A percentile compares a stretch with the other conserved stretches of the same genome.
Conservation (phyloP, 2,888 invertebrate species). For the Ceraclea dissimilis region DNA sequence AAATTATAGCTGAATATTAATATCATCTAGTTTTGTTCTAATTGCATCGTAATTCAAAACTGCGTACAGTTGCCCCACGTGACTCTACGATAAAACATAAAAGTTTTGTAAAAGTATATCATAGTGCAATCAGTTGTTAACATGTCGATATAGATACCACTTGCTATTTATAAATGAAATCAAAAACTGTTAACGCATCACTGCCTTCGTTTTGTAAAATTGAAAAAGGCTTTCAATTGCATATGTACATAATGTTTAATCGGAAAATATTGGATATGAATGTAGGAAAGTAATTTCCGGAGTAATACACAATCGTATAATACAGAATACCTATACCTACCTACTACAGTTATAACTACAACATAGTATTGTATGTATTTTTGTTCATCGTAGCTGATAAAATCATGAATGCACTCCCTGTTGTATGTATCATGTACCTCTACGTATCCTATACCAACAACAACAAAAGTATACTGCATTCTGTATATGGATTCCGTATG, state of each 20-base stretch:
- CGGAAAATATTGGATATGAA: slow-evolving; percentile 16
- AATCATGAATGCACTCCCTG: background rate
- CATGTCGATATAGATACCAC: too few relatives aligned
- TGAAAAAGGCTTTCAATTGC: slow-evolving; percentile 11
- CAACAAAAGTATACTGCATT: too few relatives aligned
- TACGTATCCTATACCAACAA: too few relatives aligned
- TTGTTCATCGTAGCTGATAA: background rate
- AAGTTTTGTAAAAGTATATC: too few relatives aligned
- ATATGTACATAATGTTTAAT: slow-evolving; percentile 11
- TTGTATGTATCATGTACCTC: too few relatives aligned
- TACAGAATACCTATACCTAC: background rate
- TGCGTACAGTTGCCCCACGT: too few relatives aligned
- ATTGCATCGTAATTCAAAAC: too few relatives aligned
- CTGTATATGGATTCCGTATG: too few relatives aligned
- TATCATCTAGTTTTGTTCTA: too few relatives aligned
- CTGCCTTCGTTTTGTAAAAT: slow-evolving; percentile 1
- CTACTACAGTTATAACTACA: background rate
- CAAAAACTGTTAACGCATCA: background rate
- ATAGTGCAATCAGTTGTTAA: too few relatives aligned
- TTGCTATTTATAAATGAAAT: background rate
- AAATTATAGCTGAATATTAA: too few relatives aligned
- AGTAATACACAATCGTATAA: slow-evolving; percentile 12
- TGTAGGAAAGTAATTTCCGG: slow-evolving; percentile 22
- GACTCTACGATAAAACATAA: too few relatives aligned
- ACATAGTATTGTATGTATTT: background rate